Evolutionary conservation across 2,888 invertebrate genomes (phyloP), one percentile per base, ranked within the genome.

Genomic region (Ptychoptera contaminata): DNA sequence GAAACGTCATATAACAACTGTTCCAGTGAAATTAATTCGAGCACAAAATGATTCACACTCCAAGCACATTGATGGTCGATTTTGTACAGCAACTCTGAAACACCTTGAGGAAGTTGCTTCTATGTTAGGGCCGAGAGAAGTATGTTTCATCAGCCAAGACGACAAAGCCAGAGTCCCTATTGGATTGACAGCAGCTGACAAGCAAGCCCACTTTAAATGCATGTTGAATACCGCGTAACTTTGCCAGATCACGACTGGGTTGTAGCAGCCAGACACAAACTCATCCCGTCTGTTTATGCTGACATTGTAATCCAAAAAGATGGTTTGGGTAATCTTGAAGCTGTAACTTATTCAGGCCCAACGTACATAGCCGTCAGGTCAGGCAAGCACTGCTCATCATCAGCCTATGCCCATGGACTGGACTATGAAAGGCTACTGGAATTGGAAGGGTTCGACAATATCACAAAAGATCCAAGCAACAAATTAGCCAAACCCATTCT

Each of bases 141-240:
- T 16, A 34, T 34, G 32, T 35, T 42, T 42, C 12, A 34, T 42
- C 10, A 35, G 16, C 32, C 32, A 42, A 12, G 42, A 42, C 16
- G 42, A 42, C 29, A 38, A 38, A 54, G 57, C 59, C 15, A 47
- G 59, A 14, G 57, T 63, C 4, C 57, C 61, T 5, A 50, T 63
- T 35, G 60, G 62, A 9, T 34, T 62, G 9, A 53, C 60, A 32
- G 61, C 61, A 5, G 62, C 57, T 12, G 55, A 58, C 31, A 55
- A 54, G 30, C 62, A 66, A 52, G 52, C 47, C n/a, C n/a, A n/a
- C n/a, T n/a, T n/a, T n/a, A n/a, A n/a, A n/a, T n/a, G n/a, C n/a
- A n/a, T n/a, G n/a, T n/a, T n/a, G n/a, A n/a, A n/a, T n/a, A n/a
- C n/a, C 10, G 37, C 10, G 12, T 37, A n/a, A 11, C 10, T n/a